These are phyloP conservation scores for Venustaconcha ellipsiformis DNA, from an alignment of 1,140 invertebrate species.

Conservation along the genomic window DNA sequence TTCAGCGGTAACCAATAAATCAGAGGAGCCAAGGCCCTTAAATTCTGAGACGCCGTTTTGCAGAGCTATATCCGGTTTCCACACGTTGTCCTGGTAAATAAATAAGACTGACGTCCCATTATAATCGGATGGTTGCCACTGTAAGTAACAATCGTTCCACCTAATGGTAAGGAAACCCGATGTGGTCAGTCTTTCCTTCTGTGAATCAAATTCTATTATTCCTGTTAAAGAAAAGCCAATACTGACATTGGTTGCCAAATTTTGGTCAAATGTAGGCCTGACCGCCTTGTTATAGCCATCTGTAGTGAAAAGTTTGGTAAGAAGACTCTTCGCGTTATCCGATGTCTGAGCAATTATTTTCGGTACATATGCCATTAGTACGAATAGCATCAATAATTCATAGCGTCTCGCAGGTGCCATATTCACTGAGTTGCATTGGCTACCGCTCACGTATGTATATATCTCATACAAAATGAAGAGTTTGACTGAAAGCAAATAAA, in stretches of 20 bases:
- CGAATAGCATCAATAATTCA: too few relatives aligned
- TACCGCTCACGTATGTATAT: too few relatives aligned
- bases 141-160: slow-evolving; percentile 1
- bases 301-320: too few relatives aligned
- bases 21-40: slow-evolving; percentile 1
- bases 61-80: slow-evolving; percentile 16
- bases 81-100: slow-evolving; percentile 1
- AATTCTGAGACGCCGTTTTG: slow-evolving; percentile 8
- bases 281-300: too few relatives aligned
- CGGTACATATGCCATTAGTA: too few relatives aligned
- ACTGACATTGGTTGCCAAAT: not conserved
- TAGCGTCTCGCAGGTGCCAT: too few relatives aligned
- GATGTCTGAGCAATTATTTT: too few relatives aligned
- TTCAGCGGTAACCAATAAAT: not conserved
- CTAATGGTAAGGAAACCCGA: not conserved
- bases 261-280: too few relatives aligned
- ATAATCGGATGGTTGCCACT: not conserved
- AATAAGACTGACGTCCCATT: not conserved
- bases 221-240: not conserved
- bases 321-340: too few relatives aligned
- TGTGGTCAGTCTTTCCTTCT: not conserved
- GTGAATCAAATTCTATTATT: slow-evolving; percentile 3
- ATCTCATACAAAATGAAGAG: too few relatives aligned
- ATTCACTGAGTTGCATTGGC: too few relatives aligned
- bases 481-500: too few relatives aligned